These are phyloP conservation scores for Scaptomyza pallida DNA, from an alignment of 1,140 invertebrate species.

Conservation along the genomic window DNA sequence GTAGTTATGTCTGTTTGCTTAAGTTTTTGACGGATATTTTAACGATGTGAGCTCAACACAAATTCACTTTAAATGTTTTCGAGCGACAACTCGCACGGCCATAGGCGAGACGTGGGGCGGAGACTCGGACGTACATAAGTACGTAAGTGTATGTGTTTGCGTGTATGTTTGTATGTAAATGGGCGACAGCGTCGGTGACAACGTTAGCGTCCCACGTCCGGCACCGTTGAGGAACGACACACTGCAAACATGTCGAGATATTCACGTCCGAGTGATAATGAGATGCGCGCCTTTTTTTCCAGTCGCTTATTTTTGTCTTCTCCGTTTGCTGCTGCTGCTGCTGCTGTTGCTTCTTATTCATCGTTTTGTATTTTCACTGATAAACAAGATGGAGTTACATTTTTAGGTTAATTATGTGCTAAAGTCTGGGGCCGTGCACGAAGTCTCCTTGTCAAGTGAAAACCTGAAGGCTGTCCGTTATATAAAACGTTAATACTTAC, in stretches of 20 bases:
- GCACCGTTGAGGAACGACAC: conserved; percentile 68
- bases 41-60: conserved; percentile 84
- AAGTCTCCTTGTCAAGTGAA: conserved; percentile 38
- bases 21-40: conserved; percentile 83
- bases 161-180: conserved; percentile 31
- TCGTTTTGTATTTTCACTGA: conserved; percentile 69
- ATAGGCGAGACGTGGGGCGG: conserved; percentile 9
- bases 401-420: conserved; percentile 84
- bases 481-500: conserved; percentile 3
- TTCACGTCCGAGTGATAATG: conserved; percentile 84
- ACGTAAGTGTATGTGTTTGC: conserved; percentile 5
- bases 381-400: conserved; percentile 83
- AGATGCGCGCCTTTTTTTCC: conserved; percentile 80
- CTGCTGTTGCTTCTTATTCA: conserved; percentile 7
- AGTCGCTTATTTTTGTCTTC: conserved; percentile 49
- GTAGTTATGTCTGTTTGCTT: conserved; percentile 83
- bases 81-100: conserved; percentile 39
- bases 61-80: conserved; percentile 82
- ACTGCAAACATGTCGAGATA: conserved; percentile 81
- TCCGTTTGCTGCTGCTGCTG: conserved; percentile 8
- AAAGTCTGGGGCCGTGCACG: conserved; percentile 63
- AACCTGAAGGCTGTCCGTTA: conserved; percentile 31
- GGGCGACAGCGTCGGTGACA: conserved; percentile 58
- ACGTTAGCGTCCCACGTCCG: conserved; percentile 54
- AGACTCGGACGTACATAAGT: not conserved